A percentile compares a stretch with the other conserved stretches of the same genome.
Conservation (phyloP, 2,888 invertebrate genomes). For the Uloborus plumipes region DNA sequence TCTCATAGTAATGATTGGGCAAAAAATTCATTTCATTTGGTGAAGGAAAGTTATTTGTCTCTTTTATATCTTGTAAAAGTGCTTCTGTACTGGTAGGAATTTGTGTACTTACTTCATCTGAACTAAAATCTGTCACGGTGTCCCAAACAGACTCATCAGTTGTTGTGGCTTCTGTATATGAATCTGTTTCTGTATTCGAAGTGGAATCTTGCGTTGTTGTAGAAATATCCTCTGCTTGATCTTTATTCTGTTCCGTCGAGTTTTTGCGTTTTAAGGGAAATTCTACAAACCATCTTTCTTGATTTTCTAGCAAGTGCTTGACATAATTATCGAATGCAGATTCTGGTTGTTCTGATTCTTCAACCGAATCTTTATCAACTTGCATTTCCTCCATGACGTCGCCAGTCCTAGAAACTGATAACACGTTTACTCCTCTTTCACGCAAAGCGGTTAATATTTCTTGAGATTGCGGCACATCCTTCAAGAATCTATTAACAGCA, state of each 20-base stretch:
- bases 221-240: no score
- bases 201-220: background rate
- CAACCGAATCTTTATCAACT: no score
- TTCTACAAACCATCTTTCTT: slow-evolving; percentile 22
- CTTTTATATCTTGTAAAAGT: no score
- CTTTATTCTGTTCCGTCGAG: no score
- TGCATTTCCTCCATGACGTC: no score
- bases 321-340: slow-evolving; percentile 18
- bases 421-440: no score
- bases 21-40: no score
- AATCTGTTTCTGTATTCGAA: background rate
- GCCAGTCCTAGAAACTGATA: no score
- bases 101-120: background rate
- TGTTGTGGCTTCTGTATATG: background rate
- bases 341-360: slow-evolving; percentile 6
- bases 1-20: background rate
- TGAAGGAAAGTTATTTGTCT: no score
- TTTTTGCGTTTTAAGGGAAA: no score
- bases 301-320: slow-evolving; percentile 11
- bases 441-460: background rate
- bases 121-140: background rate
- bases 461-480: background rate
- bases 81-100: background rate
- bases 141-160: background rate
- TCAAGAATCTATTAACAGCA: background rate